These are phyloP conservation scores for Leucoraja erinaceus DNA, from an alignment of 2,113 vertebrate species.

Conservation along the genomic window DNA sequence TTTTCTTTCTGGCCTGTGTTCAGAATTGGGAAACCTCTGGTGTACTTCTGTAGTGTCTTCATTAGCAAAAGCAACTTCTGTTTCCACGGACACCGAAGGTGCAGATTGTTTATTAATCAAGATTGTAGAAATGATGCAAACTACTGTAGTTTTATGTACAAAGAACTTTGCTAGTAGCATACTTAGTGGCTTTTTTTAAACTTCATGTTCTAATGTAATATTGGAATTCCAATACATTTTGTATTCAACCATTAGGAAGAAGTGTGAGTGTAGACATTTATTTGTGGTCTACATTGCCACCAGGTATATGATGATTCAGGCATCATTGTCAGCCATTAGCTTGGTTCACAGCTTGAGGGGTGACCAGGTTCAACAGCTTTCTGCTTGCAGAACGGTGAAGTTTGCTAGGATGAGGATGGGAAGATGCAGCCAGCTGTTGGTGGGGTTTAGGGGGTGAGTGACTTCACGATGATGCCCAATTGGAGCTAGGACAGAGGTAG, in stretches of 20 bases:
- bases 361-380: neutral
- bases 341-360: neutral
- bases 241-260: constrained; percentile 55
- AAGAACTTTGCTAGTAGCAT: constrained; percentile 82
- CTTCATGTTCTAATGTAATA: constrained; percentile 73
- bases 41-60: constrained; percentile 74
- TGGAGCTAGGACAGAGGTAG: neutral
- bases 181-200: constrained; percentile 78
- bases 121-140: constrained; percentile 57
- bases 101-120: constrained; percentile 56
- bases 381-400: neutral
- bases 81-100: constrained; percentile 55
- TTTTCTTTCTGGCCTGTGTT: constrained; percentile 87
- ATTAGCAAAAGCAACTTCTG: constrained; percentile 66
- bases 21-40: constrained; percentile 70
- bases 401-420: neutral
- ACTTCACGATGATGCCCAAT: neutral
- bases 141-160: constrained; percentile 85
- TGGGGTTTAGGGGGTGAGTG: too few relatives aligned
- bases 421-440: neutral
- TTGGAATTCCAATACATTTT: constrained; percentile 73
- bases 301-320: neutral
- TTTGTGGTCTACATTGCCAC: neutral
- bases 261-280: constrained; percentile 23
- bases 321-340: neutral